Evolutionary conservation across 2,797 vertebrate genomes (phyloP), one percentile per base, ranked within the genome.

Genomic region (Hippoglossus hippoglossus): DNA sequence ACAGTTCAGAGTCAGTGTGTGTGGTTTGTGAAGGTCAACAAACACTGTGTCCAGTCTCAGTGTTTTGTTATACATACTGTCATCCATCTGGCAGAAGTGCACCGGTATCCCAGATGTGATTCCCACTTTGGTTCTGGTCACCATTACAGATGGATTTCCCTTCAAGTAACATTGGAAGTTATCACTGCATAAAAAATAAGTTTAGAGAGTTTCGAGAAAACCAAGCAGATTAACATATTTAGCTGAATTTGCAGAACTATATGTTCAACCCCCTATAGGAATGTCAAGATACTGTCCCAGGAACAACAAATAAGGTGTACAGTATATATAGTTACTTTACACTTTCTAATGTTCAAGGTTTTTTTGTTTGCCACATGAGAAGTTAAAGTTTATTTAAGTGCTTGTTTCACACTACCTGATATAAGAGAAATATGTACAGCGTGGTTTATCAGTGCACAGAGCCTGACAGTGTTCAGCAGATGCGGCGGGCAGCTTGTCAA

Each of bases 391-490:
- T 19, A 31, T 8, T 39, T 11, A 39, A n/a, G 21, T 24, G 15
- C 28, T 18, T 41, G 3, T 26, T 58, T 31, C 10, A 22, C 3
- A 16, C 4, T 54, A 90, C 82, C 82, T 79, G 67, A 0, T 0
- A 52, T 60, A 86, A 9, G 91, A 65, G 77, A 92, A 93, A 83
- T 70, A 91, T 50, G 72, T 83, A 61, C 93, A 94, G 6, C 0
- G 15, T 5, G 89, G 91, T 52, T 94, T 78, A 47, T 44, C 67
- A 2, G 83, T 78, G 67, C 92, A 94, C 64, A 93, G 47, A 1
- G 8, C 24, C 63, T 75, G 89, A 62, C 92, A 93, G 54, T 92
- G 84, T 26, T 90, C 77, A 62, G 87, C 5, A 13, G 90, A 91
- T 7, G 26, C 81, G 18, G 87, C 71, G 0, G 68, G 28, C 21